A percentile compares a stretch with the other conserved stretches of the same genome.
Conservation (phyloP, 2,113 vertebrate species). For the Melanerpes aurifrons region DNA sequence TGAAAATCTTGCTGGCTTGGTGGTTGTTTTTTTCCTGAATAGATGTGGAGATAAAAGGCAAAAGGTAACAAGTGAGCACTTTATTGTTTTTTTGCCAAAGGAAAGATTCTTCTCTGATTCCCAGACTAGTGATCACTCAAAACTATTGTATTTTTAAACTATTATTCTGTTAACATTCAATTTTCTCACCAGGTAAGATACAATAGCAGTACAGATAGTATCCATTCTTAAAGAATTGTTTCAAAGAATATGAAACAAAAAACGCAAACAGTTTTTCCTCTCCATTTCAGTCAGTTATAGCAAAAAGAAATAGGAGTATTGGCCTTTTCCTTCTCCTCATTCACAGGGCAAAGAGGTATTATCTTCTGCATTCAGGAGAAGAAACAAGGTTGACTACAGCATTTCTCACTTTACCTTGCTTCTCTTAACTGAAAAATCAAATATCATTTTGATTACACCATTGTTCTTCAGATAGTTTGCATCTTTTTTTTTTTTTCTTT, state of each 20-base stretch:
- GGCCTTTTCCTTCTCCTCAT: background rate
- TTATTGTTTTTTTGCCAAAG: background rate
- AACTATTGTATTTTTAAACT: background rate
- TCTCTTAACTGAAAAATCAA: background rate
- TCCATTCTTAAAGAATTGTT: background rate
- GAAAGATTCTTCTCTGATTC: background rate
- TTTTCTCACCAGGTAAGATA: background rate
- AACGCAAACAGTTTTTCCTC: background rate
- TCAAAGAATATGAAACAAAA: background rate
- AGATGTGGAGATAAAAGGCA: background rate
- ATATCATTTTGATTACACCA: background rate
- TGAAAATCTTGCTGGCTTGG: background rate
- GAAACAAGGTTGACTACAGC: background rate
- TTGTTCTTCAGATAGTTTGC: background rate
- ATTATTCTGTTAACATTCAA: background rate
- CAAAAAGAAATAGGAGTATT: background rate
- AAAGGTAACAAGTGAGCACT: background rate
- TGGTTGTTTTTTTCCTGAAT: background rate
- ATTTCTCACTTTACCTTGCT: background rate
- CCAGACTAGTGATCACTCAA: background rate
- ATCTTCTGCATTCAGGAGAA: background rate
- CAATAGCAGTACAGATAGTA: background rate
- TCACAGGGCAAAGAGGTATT: background rate
- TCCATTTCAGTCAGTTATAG: background rate
- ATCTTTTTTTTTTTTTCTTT: background rate